These are phyloP conservation scores for Pseudopleuronectes americanus DNA, from an alignment of 2,797 vertebrate species.

Conservation along the genomic window DNA sequence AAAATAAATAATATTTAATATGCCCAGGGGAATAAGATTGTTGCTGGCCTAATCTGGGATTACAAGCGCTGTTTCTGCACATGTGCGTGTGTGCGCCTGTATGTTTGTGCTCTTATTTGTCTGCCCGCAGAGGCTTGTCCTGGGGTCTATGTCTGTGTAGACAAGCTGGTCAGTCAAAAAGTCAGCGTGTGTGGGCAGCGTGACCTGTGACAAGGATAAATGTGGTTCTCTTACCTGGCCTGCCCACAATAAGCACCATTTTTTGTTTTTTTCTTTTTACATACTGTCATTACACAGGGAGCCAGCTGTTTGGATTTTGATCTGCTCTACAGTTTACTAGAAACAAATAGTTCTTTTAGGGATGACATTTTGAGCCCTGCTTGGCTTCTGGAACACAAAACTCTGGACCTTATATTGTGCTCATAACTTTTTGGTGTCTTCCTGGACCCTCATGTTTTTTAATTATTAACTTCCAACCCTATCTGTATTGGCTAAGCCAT, in stretches of 20 bases:
- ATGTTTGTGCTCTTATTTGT: slow-evolving; percentile 48
- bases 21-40: background rate
- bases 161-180: slow-evolving; percentile 52
- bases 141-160: slow-evolving; percentile 30
- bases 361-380: background rate
- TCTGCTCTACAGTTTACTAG: background rate
- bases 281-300: slow-evolving; percentile 6
- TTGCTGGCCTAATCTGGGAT: slow-evolving; percentile 24
- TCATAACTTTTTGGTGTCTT: background rate
- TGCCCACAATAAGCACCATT: background rate
- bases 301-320: slow-evolving; percentile 25
- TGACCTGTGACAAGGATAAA: slow-evolving; percentile 61
- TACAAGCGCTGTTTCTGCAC: slow-evolving; percentile 6
- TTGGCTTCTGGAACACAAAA: background rate
- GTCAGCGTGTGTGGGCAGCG: slow-evolving; percentile 55
- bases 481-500: background rate
- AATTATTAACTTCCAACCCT: background rate
- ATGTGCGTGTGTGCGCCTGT: background rate
- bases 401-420: background rate
- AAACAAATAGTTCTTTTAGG: background rate
- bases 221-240: slow-evolving; percentile 8
- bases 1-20: too few relatives aligned
- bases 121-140: slow-evolving; percentile 42
- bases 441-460: background rate
- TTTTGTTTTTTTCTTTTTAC: background rate